Conservation (phyloP, 2,113 vertebrate genomes). For the Ceuthmochares aereus region DNA sequence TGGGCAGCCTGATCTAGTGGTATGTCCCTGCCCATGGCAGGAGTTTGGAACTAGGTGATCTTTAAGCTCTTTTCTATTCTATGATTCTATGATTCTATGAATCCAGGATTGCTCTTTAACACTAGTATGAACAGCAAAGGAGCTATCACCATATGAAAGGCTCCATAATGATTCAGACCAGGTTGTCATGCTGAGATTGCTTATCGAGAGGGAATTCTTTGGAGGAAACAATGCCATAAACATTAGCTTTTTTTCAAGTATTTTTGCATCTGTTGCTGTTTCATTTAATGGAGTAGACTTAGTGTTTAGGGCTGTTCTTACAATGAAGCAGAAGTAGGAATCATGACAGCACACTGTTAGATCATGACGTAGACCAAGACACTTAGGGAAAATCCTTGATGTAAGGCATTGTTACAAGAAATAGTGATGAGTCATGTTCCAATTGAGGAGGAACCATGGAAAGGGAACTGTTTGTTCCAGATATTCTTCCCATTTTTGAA, state of each 20-base stretch:
- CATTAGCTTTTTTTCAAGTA: background rate
- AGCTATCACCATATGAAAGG: background rate
- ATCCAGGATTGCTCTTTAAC: background rate
- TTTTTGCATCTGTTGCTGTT: background rate
- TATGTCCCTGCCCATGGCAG: too few relatives aligned
- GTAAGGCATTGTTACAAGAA: rapidly evolving
- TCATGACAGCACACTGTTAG: background rate
- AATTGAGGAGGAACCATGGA: background rate
- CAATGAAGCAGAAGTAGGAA: background rate
- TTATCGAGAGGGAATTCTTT: background rate
- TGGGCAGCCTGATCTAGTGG: too few relatives aligned
- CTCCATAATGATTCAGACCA: background rate
- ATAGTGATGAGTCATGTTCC: background rate
- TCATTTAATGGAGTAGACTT: background rate
- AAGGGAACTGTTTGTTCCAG: background rate
- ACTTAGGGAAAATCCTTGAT: background rate
- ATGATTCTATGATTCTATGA: too few relatives aligned
- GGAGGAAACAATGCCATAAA: background rate
- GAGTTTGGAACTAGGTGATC: too few relatives aligned
- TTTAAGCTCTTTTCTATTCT: too few relatives aligned
- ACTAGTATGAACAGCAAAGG: background rate
- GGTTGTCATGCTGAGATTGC: background rate
- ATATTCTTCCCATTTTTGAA: background rate
- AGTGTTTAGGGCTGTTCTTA: background rate
- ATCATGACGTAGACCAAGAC: rapidly evolving